Conservation (phyloP, 2,888 invertebrate genomes). For the Brachylomia viminalis region DNA sequence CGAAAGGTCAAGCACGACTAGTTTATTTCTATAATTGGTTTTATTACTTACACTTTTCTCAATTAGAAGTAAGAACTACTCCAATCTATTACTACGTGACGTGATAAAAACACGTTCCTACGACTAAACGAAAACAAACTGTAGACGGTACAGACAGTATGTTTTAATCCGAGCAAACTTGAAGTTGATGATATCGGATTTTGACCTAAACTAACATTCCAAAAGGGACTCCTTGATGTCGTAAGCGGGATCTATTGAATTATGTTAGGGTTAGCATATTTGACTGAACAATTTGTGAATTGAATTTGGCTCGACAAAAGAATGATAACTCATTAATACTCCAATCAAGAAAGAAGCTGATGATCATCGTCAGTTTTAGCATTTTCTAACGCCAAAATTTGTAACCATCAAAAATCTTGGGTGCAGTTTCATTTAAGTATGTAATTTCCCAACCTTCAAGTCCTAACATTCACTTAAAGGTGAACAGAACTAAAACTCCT, state of each 20-base stretch:
- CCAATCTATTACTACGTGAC: constrained; percentile 49
- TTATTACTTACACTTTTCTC: constrained; percentile 55
- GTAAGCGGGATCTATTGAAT: constrained; percentile 42
- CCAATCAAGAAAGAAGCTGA: neutral
- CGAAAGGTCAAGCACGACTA: neutral
- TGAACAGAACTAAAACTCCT: constrained; percentile 36
- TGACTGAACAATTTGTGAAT: constrained; percentile 37
- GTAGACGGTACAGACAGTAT: constrained; percentile 8
- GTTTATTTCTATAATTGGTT: constrained; percentile 26
- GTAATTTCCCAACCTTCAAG: constrained; percentile 24
- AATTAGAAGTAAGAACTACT: constrained; percentile 49
- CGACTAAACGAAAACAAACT: constrained; percentile 44
- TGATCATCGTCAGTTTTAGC: neutral
- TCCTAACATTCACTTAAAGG: constrained; percentile 44
- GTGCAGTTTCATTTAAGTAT: neutral
- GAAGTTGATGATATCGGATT: constrained; percentile 45
- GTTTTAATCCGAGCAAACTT: constrained; percentile 46
- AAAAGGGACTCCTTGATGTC: constrained; percentile 29
- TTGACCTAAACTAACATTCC: constrained; percentile 52
- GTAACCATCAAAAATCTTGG: neutral
- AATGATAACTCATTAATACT: neutral
- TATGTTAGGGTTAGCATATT: constrained; percentile 35
- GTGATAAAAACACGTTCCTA: constrained; percentile 31
- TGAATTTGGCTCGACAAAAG: constrained; percentile 23
- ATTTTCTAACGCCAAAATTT: neutral